Evolutionary conservation across 2,113 vertebrate genomes (phyloP).

Genomic region (Aptenodytes patagonicus): DNA sequence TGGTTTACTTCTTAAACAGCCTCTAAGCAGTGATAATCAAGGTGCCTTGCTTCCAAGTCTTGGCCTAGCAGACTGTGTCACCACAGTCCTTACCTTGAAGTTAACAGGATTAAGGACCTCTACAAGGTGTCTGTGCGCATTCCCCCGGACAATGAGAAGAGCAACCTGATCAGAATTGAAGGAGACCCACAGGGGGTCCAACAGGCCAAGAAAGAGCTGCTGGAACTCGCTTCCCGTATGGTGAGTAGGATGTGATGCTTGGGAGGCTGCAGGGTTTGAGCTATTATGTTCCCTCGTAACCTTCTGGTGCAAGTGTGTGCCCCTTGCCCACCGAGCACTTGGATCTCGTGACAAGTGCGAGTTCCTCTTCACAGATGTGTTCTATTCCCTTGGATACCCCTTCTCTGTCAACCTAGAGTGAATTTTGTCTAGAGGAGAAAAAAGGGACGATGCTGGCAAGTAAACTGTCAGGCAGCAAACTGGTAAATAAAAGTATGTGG

Average conservation of each 20-base stretch:
- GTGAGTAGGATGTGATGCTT: conserved; percentile 63
- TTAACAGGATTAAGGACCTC: conserved; percentile 98
- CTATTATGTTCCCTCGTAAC: background rate
- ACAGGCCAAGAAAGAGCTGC: conserved; percentile 96
- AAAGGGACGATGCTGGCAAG: background rate
- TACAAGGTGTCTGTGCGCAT: conserved; percentile 98
- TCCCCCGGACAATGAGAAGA: conserved; percentile 97
- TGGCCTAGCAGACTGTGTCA: background rate
- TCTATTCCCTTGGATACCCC: background rate
- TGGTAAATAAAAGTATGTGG: background rate
- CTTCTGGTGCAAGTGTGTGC: background rate
- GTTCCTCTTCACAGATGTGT: background rate
- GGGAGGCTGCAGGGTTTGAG: background rate
- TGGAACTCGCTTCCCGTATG: conserved; percentile 98
- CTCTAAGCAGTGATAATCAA: background rate
- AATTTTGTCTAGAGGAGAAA: background rate
- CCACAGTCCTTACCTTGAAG: conserved; percentile 62
- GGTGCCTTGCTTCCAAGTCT: background rate
- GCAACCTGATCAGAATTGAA: conserved; percentile 96
- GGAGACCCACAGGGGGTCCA: conserved; percentile 97
- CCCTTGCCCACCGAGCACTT: background rate
- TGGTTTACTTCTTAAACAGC: background rate
- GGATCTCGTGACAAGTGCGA: background rate
- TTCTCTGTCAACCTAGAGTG: background rate
- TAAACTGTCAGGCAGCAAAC: background rate